These are phyloP conservation scores for Nicator chloris DNA, from an alignment of 2,113 vertebrate species.

Conservation along the genomic window DNA sequence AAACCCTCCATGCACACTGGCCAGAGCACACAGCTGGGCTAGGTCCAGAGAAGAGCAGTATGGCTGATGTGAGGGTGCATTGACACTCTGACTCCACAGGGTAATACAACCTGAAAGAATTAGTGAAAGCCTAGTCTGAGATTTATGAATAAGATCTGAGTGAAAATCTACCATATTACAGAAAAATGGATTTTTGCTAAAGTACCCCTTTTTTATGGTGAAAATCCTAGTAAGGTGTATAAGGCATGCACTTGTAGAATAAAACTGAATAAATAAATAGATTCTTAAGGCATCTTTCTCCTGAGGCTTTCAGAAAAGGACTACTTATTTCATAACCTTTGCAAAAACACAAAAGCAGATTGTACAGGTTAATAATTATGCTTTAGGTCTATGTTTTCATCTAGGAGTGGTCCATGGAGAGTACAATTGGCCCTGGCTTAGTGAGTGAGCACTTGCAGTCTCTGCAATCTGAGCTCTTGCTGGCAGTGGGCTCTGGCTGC, in stretches of 20 bases:
- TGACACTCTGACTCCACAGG: not conserved
- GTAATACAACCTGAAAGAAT: not conserved
- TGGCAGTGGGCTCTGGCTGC: accelerated
- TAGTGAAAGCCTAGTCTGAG: not conserved
- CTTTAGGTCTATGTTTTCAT: not conserved
- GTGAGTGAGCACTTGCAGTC: not conserved
- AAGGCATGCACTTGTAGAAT: not conserved
- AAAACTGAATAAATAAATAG: not conserved
- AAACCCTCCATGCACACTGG: not conserved
- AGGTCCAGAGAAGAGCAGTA: accelerated
- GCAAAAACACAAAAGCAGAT: not conserved
- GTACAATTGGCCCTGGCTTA: not conserved
- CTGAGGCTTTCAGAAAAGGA: not conserved
- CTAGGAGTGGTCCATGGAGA: not conserved
- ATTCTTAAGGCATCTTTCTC: not conserved
- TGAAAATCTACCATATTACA: not conserved
- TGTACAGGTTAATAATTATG: not conserved
- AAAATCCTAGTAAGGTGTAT: not conserved
- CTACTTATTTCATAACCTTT: not conserved
- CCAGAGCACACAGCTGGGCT: not conserved
- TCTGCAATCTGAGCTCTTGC: not conserved
- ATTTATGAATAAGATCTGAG: not conserved
- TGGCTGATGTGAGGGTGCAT: accelerated
- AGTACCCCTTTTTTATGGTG: not conserved
- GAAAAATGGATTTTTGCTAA: not conserved